A percentile compares a stretch with the other conserved stretches of the same genome.
These are phyloP conservation scores for Poeciliopsis occidentalis DNA, from an alignment of 2,113 vertebrate species.

Conservation along the genomic window DNA sequence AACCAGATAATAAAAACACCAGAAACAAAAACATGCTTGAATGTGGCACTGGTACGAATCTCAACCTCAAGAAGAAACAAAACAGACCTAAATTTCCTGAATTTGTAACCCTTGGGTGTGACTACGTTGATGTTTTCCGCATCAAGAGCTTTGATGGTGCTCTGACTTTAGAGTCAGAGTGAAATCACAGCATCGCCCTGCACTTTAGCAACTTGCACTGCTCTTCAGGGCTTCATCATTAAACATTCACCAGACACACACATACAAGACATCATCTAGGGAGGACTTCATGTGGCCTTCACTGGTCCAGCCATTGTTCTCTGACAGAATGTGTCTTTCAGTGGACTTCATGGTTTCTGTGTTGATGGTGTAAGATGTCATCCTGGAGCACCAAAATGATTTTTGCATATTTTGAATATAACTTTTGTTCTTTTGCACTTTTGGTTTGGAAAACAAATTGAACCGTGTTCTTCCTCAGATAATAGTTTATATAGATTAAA, in stretches of 20 bases:
- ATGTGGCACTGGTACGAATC: background rate
- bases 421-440: background rate
- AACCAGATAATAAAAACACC: background rate
- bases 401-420: background rate
- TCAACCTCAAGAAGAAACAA: constrained; percentile 11
- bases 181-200: constrained; percentile 51
- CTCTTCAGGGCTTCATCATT: constrained; percentile 52
- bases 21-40: background rate
- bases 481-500: no score
- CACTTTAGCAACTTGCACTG: constrained; percentile 52
- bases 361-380: background rate
- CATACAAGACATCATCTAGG: constrained; percentile 55
- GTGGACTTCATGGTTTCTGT: constrained; percentile 31
- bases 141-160: constrained; percentile 36
- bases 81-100: constrained; percentile 3
- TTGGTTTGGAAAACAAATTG: no score
- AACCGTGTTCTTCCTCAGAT: no score
- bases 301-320: constrained; percentile 68
- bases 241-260: constrained; percentile 67
- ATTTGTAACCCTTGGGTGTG: constrained; percentile 32
- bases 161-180: constrained; percentile 43
- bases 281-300: constrained; percentile 60
- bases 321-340: constrained; percentile 42
- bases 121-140: constrained; percentile 31
- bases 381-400: constrained; percentile 1